These are phyloP conservation scores for Drosophila saltans DNA, from an alignment of 1,140 invertebrate species.

Conservation along the genomic window DNA sequence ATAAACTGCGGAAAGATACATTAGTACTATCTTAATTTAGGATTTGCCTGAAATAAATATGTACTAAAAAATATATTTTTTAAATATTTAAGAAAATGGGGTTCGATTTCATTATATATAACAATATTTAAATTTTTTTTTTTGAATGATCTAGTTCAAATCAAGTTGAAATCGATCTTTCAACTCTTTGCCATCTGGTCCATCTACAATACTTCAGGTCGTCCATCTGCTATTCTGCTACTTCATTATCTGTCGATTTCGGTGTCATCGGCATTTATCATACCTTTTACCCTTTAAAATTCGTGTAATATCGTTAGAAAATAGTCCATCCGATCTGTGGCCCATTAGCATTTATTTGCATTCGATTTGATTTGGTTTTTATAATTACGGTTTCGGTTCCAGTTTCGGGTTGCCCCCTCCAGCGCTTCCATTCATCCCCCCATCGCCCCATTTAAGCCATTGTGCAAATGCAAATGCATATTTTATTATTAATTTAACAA, in stretches of 20 bases:
- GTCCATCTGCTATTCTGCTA: background rate
- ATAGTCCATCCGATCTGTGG: background rate
- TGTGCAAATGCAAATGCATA: slow-evolving; percentile 44
- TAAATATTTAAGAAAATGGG: too few species aligned
- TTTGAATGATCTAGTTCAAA: too few species aligned
- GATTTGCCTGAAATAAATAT: too few species aligned
- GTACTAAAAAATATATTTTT: too few species aligned
- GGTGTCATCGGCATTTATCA: slow-evolving; percentile 20
- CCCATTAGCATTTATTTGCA: slow-evolving; percentile 46
- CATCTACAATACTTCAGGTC: background rate
- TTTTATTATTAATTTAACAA: slow-evolving; percentile 67
- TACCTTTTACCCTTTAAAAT: slow-evolving; percentile 7
- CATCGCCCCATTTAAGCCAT: slow-evolving; percentile 17
- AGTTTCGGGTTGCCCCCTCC: slow-evolving; percentile 13
- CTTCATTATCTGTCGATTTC: slow-evolving; percentile 4
- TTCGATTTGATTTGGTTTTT: slow-evolving; percentile 44
- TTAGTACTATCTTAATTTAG: too few species aligned
- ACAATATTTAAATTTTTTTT: too few species aligned
- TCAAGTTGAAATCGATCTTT: too few species aligned
- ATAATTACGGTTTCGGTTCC: slow-evolving; percentile 12
- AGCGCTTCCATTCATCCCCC: background rate
- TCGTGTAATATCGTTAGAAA: background rate
- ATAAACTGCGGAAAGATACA: too few species aligned
- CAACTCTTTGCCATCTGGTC: background rate
- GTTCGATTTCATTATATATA: too few species aligned